These are phyloP conservation scores for Orientallactaga sibirica DNA, from an alignment of 2,797 vertebrate genomes.

Conservation along the genomic window DNA sequence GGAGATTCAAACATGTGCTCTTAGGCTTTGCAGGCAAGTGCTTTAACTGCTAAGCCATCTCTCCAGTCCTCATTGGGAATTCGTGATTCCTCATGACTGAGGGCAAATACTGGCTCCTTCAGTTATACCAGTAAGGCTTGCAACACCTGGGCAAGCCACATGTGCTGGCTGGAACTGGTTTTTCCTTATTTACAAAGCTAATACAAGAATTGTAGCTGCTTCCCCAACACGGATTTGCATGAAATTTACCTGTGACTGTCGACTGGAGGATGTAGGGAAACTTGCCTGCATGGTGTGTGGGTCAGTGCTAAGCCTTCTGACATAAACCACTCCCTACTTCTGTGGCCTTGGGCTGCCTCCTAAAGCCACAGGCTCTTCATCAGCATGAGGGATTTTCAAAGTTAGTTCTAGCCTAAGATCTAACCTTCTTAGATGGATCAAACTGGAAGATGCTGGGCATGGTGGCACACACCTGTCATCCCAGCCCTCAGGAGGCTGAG, in stretches of 20 bases:
- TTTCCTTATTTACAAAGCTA: slow-evolving; percentile 54
- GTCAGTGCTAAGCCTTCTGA: not conserved
- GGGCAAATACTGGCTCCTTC: slow-evolving; percentile 4
- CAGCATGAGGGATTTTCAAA: slow-evolving; percentile 35
- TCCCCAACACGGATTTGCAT: not conserved
- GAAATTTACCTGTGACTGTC: not conserved
- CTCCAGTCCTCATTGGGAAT: not conserved
- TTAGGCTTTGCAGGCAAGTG: no score
- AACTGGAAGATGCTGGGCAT: not conserved
- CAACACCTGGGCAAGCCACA: not conserved
- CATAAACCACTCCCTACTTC: not conserved
- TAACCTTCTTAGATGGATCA: not conserved
- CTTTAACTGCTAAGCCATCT: no score
- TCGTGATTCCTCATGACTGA: slow-evolving; percentile 5
- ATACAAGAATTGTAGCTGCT: not conserved
- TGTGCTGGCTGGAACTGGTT: not conserved
- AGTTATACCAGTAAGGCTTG: not conserved
- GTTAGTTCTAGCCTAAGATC: not conserved
- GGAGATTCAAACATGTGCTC: no score
- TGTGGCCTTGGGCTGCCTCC: not conserved
- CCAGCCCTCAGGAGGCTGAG: not conserved
- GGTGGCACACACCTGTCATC: not conserved
- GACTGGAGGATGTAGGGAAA: not conserved
- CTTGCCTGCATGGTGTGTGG: not conserved
- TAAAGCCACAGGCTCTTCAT: not conserved